phyloP scores from a whole-genome alignment of 2,797 vertebrate species.

The Petrocephalus sullivani region DNA sequence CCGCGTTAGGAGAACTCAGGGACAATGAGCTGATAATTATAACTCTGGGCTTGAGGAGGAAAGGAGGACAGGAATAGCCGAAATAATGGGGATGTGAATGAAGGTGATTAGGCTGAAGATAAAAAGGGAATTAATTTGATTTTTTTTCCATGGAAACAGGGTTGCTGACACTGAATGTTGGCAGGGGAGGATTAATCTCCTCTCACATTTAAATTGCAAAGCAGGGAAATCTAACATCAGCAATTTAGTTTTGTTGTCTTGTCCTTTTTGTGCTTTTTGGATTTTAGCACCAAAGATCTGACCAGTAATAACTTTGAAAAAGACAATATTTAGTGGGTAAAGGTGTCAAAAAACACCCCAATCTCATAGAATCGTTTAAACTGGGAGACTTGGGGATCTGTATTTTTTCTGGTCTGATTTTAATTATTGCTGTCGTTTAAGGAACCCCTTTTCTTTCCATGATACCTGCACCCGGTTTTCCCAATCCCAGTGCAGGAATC shows the following conservation, averaged over 20 bases:
- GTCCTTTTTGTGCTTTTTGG: constrained; percentile 1
- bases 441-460: background rate
- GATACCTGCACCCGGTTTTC: background rate
- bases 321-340: background rate
- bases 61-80: constrained; percentile 5
- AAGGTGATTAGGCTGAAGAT: constrained; percentile 27
- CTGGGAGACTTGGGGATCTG: background rate
- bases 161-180: constrained; percentile 24
- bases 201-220: constrained; percentile 32
- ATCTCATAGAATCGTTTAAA: background rate
- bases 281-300: background rate
- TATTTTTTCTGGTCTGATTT: background rate
- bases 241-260: constrained; percentile 25
- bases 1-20: constrained; percentile 19
- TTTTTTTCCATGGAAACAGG: constrained; percentile 29
- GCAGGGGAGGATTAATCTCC: constrained; percentile 28
- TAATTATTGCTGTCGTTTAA: background rate
- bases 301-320: background rate
- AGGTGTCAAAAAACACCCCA: background rate
- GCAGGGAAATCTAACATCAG: constrained; percentile 22
- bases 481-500: constrained; percentile 51
- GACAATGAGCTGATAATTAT: constrained; percentile 25
- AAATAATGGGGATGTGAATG: constrained; percentile 28
- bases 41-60: constrained; percentile 16
- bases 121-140: constrained; percentile 29